Evolutionary conservation across 2,797 vertebrate species (phyloP), one percentile per base, ranked within the genome.

Genomic region (Clarias pachynema): DNA sequence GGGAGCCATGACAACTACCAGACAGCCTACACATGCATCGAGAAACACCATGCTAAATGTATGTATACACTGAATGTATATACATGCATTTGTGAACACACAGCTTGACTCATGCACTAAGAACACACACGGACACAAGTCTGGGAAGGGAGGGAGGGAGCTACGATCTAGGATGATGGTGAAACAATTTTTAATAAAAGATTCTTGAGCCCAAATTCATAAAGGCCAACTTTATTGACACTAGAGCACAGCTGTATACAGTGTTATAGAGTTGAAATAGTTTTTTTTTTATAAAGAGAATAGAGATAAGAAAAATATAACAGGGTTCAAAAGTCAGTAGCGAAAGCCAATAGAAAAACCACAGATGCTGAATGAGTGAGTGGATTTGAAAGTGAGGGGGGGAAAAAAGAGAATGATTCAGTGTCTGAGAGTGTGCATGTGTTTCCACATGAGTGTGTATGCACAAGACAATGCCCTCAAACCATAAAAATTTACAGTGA

Each of bases 191-290:
- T 57, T 88, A 85, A 92, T 91, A 92, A 90, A 91, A 90, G 85
- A 92, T 92, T 89, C 74, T 62, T 79, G 88, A 89, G 85, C 87
- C 85, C 89, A 31, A 84, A 95, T 95, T 96, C 93, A 95, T 93
- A 94, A 94, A 97, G 94, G 95, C 94, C 94, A 94, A 94, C 96
- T 98, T 98, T 98, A 98, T 99, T 98, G 95, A 96, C 96, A 96
- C 94, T 95, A 94, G 92, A 93, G 95, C 92, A 96, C 92, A 96
- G 93, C 91, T 87, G 91, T 89, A 94, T 94, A 96, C 94, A 97
- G 88, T 88, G 88, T 94, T 93, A 86, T 92, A 93, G 88, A 92
- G 92, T 89, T 84, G 73, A 90, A 94, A 92, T 90, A 77, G 82
- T 75, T 85, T 49, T 53, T 49, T 49, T 53, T 53, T 90, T 62